These are phyloP conservation scores for Pogonus chalceus DNA, from an alignment of 1,140 invertebrate species.

Conservation along the genomic window DNA sequence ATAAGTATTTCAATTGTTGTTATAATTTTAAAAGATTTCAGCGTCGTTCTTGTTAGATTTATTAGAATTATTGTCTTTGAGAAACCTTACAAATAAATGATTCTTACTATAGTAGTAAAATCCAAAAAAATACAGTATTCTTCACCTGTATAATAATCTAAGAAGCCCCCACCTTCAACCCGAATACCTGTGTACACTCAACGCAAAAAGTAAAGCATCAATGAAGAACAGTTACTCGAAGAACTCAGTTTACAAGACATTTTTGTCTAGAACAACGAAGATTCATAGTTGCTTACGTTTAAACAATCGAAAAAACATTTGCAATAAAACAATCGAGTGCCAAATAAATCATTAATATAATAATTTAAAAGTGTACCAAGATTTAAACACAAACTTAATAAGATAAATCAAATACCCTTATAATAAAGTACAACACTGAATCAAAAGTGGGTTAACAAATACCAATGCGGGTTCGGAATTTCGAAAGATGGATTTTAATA, in stretches of 20 bases:
- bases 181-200: slow-evolving; percentile 2
- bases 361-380: no score
- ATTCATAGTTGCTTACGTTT: neutral
- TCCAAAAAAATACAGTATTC: neutral
- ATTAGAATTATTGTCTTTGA: neutral
- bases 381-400: no score
- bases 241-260: neutral
- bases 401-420: no score
- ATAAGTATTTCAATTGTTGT: neutral
- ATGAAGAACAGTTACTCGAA: neutral
- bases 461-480: no score
- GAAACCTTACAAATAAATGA: neutral
- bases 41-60: neutral
- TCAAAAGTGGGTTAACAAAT: no score
- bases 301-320: neutral
- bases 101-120: no score
- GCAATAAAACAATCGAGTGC: neutral
- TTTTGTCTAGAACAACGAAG: neutral
- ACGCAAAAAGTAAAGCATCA: neutral
- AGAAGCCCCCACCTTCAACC: neutral
- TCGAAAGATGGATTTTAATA: no score
- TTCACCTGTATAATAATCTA: neutral
- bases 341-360: no score
- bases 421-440: no score
- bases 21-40: neutral